Evolutionary conservation across 2,797 vertebrate genomes (phyloP).

Genomic region (Anabacerthia variegaticeps): DNA sequence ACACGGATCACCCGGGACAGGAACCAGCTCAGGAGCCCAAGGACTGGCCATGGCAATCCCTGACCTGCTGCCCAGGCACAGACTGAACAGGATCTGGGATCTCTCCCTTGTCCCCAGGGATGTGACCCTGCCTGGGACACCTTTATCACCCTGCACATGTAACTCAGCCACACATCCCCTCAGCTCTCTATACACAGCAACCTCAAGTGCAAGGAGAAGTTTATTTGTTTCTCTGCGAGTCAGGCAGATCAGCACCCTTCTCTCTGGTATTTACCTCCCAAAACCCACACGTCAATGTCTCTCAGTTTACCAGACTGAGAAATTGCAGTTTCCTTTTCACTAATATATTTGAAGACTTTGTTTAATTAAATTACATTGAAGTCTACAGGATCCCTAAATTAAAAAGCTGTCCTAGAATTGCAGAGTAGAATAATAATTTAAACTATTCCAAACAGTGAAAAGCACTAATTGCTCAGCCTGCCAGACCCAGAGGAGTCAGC

Average conservation of each 20-base stretch:
- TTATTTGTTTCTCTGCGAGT: background rate
- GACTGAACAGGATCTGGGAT: too few relatives aligned
- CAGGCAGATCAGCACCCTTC: background rate
- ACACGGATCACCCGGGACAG: background rate
- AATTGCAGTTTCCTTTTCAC: background rate
- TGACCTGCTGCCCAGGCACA: too few relatives aligned
- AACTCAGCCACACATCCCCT: background rate
- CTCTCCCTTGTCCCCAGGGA: rapidly evolving
- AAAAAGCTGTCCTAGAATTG: background rate
- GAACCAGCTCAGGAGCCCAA: background rate
- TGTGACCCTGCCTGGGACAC: background rate
- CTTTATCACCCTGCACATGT: background rate
- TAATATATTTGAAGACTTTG: background rate
- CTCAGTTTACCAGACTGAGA: background rate
- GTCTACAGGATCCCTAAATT: background rate
- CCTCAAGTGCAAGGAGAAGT: background rate
- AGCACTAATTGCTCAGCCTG: background rate
- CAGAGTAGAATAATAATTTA: background rate
- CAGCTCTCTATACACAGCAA: background rate
- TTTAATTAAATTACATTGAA: background rate
- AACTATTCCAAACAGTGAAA: background rate
- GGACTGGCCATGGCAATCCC: background rate
- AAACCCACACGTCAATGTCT: background rate
- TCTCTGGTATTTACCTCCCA: background rate
- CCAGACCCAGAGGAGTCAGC: background rate